phyloP scores from a whole-genome alignment of 2,797 vertebrate species.

The Esox masquinongy region DNA sequence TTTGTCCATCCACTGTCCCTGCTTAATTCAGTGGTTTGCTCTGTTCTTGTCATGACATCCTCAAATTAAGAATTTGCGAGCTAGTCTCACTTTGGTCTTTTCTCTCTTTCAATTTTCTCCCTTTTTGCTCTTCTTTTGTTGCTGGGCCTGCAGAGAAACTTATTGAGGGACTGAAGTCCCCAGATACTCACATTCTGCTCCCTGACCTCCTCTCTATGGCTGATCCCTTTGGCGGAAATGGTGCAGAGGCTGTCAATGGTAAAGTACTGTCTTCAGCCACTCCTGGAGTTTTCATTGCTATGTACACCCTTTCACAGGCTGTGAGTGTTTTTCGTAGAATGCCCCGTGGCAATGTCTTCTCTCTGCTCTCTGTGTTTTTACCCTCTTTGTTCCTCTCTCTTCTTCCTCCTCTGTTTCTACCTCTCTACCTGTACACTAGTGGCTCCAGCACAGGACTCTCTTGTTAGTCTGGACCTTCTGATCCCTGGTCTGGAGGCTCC shows the following conservation, averaged over 20 bases:
- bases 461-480: constrained; percentile 79
- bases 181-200: constrained; percentile 92
- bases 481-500: constrained; percentile 85
- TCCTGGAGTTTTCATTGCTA: background rate
- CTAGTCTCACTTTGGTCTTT: background rate
- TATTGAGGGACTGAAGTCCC: constrained; percentile 98
- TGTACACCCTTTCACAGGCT: background rate
- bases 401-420: background rate
- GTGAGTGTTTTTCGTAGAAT: background rate
- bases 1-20: background rate
- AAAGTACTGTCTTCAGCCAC: constrained; percentile 48
- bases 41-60: background rate
- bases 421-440: constrained; percentile 3
- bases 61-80: background rate
- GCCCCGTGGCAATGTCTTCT: background rate
- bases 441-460: constrained; percentile 70
- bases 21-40: background rate
- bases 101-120: background rate
- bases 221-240: constrained; percentile 91
- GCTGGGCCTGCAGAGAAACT: constrained; percentile 85
- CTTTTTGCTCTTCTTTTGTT: constrained; percentile 5
- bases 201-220: constrained; percentile 91
- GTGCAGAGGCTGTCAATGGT: constrained; percentile 87
- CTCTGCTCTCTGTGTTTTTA: background rate
- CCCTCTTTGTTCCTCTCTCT: background rate